Percentiles rank a stretch among this genome's conserved stretches.
Conservation (phyloP, 2,797 vertebrate species). For the Calcarius lapponicus region DNA sequence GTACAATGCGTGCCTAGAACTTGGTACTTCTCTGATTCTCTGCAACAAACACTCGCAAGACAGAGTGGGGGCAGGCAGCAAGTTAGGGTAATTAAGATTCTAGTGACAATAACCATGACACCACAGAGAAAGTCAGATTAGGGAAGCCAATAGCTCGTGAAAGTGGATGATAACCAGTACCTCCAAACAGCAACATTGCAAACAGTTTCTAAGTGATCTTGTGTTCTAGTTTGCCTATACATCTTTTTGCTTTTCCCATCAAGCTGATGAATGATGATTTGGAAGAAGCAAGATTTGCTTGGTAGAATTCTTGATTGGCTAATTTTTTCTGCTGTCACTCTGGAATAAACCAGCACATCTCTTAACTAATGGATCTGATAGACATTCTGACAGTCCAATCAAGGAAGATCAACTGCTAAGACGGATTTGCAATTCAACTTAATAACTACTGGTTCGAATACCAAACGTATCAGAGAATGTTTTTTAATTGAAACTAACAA, state of each 20-base stretch:
- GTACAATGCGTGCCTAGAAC: rapidly evolving
- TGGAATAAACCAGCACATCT: not conserved
- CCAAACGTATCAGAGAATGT: not conserved
- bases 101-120: not conserved
- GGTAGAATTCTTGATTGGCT: not conserved
- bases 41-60: not conserved
- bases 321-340: not conserved
- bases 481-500: not conserved
- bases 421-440: not conserved
- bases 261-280: not conserved
- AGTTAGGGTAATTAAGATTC: not conserved
- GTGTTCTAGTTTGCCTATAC: not conserved
- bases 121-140: not conserved
- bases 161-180: not conserved
- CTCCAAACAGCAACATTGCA: not conserved
- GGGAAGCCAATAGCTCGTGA: rapidly evolving
- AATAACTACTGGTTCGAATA: not conserved
- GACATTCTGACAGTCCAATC: not conserved
- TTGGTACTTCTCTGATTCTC: not conserved
- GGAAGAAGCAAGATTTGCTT: not conserved
- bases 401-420: not conserved
- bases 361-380: not conserved
- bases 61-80: rapidly evolving
- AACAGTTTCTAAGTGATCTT: not conserved
- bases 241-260: not conserved